These are phyloP conservation scores for Spizaetus ornatus DNA, from an alignment of 2,113 vertebrate species.

Conservation along the genomic window DNA sequence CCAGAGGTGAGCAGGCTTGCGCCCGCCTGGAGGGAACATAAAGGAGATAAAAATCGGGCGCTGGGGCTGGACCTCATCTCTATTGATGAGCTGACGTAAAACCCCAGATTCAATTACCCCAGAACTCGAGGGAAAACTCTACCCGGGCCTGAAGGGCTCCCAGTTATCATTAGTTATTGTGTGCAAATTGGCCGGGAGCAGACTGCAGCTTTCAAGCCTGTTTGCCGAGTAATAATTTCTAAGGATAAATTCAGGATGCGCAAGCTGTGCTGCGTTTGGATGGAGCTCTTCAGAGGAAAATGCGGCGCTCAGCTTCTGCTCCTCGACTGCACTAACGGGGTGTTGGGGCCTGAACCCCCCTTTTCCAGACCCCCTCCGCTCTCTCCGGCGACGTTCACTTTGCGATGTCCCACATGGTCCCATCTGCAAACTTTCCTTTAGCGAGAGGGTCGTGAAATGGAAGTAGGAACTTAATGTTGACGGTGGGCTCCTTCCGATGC, in stretches of 20 bases:
- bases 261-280: rapidly evolving
- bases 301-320: rapidly evolving
- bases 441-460: rapidly evolving
- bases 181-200: neutral
- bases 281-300: neutral
- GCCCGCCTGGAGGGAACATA: rapidly evolving
- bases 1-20: neutral
- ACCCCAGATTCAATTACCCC: neutral
- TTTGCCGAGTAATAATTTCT: neutral
- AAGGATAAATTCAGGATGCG: neutral
- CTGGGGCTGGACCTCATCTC: neutral
- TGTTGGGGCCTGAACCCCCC: neutral
- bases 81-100: constrained; percentile 3
- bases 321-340: rapidly evolving
- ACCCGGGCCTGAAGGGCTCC: neutral
- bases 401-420: rapidly evolving
- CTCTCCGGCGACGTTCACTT: neutral
- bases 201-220: neutral
- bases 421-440: neutral
- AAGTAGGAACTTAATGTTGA: neutral
- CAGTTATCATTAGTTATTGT: neutral
- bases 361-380: too few relatives aligned
- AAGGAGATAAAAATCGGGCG: neutral
- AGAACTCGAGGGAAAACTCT: neutral
- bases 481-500: neutral